phyloP scores from a whole-genome alignment of 2,888 invertebrate genomes.

The Lissonota sp. region DNA sequence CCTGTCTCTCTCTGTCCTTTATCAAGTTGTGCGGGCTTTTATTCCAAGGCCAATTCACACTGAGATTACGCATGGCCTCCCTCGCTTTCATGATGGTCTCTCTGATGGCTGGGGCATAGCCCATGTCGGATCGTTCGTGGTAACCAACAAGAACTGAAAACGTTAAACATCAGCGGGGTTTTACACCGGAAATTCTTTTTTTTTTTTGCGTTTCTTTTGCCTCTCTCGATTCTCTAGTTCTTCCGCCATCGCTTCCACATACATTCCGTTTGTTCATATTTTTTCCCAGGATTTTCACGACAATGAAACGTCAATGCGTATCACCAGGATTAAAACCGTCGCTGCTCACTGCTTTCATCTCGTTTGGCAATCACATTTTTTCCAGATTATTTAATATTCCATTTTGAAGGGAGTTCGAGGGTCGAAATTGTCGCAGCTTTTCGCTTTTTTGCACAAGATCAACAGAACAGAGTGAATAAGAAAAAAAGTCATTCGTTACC shows the following conservation, averaged over 20 bases:
- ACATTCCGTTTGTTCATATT: neutral
- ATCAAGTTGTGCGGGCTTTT: slow-evolving; percentile 48
- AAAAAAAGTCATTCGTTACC: no score
- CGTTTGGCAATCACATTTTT: slow-evolving; percentile 5
- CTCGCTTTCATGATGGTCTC: slow-evolving; percentile 49
- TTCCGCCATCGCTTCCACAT: slow-evolving; percentile 22
- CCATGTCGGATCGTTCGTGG: slow-evolving; percentile 29
- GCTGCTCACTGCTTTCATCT: slow-evolving; percentile 7
- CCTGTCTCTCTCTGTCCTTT: slow-evolving; percentile 39
- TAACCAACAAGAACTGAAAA: slow-evolving; percentile 61
- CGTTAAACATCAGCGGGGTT: slow-evolving; percentile 60
- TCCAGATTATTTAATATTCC: no score
- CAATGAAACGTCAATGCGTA: slow-evolving; percentile 25
- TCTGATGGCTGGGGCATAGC: slow-evolving; percentile 28
- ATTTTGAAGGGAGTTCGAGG: no score
- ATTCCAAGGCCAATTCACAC: slow-evolving; percentile 65
- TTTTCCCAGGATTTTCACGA: slow-evolving; percentile 19
- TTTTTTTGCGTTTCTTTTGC: slow-evolving; percentile 21
- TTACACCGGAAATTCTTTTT: slow-evolving; percentile 28
- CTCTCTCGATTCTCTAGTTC: slow-evolving; percentile 35
- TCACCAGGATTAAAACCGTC: slow-evolving; percentile 26
- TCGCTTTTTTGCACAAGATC: no score
- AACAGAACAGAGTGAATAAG: no score
- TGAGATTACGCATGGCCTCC: slow-evolving; percentile 63
- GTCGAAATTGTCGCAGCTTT: no score